Evolutionary conservation across 2,888 invertebrate genomes (phyloP).

Genomic region (Pheosia tremula): DNA sequence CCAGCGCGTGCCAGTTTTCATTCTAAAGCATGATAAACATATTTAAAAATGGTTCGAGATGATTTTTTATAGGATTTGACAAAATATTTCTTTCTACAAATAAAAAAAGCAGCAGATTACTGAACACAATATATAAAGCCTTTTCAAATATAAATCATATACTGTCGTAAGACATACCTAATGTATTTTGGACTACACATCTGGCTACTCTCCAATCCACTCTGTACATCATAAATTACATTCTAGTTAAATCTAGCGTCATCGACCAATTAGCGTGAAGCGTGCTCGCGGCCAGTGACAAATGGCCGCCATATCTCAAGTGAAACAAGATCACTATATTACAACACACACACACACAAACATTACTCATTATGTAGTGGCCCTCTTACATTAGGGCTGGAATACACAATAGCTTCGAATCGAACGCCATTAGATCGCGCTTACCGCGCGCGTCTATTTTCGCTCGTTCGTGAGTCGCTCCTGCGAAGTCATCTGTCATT

Average conservation of each 20-base stretch:
- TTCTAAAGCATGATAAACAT: too few species aligned
- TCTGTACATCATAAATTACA: constrained; percentile 41
- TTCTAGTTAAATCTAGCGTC: constrained; percentile 42
- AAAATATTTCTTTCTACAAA: too few species aligned
- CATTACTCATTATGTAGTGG: constrained; percentile 27
- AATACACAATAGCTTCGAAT: not conserved
- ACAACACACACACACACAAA: constrained; percentile 11
- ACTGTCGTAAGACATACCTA: not conserved
- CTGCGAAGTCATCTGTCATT: too few species aligned
- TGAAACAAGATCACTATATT: constrained; percentile 57
- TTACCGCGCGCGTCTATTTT: too few species aligned
- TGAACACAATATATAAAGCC: too few species aligned
- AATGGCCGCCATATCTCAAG: constrained; percentile 61
- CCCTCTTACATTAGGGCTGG: not conserved
- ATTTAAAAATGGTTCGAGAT: too few species aligned
- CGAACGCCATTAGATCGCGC: too few species aligned
- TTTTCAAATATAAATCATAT: too few species aligned
- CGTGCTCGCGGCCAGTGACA: constrained; percentile 48
- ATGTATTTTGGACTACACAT: constrained; percentile 1
- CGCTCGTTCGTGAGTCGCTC: too few species aligned
- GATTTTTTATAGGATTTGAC: too few species aligned
- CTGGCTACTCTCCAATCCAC: constrained; percentile 30
- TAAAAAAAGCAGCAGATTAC: too few species aligned
- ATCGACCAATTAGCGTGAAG: constrained; percentile 56
- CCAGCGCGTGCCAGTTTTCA: too few species aligned